phyloP scores from a whole-genome alignment of 2,797 vertebrate species.

The Spizella passerina region DNA sequence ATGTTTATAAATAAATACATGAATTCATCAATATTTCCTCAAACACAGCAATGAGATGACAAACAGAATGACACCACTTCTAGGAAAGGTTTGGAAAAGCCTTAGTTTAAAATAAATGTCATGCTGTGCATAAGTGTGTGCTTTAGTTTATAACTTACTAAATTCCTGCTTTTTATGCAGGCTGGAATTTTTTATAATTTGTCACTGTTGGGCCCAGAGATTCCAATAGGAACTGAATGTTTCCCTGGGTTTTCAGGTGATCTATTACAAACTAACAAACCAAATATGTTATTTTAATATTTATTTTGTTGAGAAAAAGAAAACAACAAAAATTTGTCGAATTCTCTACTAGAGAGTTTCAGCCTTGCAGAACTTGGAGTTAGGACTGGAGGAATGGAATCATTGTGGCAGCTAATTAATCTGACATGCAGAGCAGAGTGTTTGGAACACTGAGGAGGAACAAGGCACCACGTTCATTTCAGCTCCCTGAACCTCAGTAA shows the following conservation, averaged over 20 bases:
- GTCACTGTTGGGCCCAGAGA: not conserved
- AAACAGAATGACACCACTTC: not conserved
- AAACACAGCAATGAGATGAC: not conserved
- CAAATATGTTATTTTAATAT: not conserved
- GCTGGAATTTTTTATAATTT: not conserved
- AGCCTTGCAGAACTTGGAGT: not conserved
- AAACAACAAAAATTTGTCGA: not conserved
- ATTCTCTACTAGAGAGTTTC: not conserved
- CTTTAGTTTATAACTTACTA: not conserved
- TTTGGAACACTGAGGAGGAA: not conserved
- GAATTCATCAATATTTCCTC: not conserved
- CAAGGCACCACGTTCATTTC: not conserved
- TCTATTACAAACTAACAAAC: too few species aligned
- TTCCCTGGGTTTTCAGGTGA: not conserved
- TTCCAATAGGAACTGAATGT: not conserved
- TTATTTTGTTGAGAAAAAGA: not conserved
- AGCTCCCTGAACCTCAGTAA: conserved; percentile 5
- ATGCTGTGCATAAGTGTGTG: not conserved
- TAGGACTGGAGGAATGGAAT: not conserved
- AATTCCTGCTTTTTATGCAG: not conserved
- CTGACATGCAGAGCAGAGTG: not conserved
- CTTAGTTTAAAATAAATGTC: not conserved
- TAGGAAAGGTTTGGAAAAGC: not conserved
- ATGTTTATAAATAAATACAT: not conserved
- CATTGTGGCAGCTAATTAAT: not conserved